phyloP scores from a whole-genome alignment of 2,888 invertebrate genomes.

The Stramonita haemastoma region DNA sequence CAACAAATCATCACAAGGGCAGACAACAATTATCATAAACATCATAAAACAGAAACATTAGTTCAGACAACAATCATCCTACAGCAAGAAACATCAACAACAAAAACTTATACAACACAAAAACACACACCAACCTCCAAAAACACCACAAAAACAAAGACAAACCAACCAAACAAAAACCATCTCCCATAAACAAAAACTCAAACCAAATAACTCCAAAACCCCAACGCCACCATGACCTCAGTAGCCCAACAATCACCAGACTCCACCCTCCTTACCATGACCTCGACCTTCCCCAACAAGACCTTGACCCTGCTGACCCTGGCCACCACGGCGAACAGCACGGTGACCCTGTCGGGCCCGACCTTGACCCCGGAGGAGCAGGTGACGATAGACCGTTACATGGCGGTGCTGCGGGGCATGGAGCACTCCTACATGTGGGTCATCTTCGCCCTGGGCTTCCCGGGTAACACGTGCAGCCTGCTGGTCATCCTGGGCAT shows the following conservation, averaged over 20 bases:
- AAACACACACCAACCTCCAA: no score
- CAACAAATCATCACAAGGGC: no score
- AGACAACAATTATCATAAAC: no score
- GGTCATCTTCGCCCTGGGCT: constrained; percentile 45
- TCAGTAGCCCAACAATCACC: background rate
- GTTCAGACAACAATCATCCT: no score
- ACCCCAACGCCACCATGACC: background rate
- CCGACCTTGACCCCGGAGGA: background rate
- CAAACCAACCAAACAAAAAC: no score
- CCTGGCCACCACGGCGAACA: background rate
- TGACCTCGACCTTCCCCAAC: background rate
- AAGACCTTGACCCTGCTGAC: background rate
- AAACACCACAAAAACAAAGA: no score
- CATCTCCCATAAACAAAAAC: no score
- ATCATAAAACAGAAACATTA: no score
- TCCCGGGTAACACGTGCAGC: constrained; percentile 43
- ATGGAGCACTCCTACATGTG: constrained; percentile 43
- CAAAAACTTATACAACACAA: no score
- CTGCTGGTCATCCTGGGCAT: constrained; percentile 36
- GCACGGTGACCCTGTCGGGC: background rate
- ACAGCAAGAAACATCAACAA: no score
- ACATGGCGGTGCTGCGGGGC: background rate
- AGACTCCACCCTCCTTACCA: background rate
- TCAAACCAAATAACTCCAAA: background rate
- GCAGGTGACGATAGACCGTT: background rate